phyloP scores from a whole-genome alignment of 2,797 vertebrate species.

The Syngnathus rostellatus region DNA sequence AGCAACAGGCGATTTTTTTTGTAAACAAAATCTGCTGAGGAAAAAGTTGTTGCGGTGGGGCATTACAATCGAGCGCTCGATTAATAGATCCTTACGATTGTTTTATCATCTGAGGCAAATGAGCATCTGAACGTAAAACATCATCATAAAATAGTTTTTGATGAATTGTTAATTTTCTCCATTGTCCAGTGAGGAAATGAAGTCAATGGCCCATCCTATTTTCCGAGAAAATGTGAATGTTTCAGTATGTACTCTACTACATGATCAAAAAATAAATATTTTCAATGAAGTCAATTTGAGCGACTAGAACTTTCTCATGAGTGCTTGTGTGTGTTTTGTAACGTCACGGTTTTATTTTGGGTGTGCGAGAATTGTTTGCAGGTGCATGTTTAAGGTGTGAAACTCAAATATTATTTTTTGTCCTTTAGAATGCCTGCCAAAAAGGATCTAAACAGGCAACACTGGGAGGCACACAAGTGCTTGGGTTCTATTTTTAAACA shows the following conservation, averaged over 20 bases:
- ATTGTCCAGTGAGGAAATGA: background rate
- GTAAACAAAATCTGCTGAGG: background rate
- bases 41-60: background rate
- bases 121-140: background rate
- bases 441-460: no score
- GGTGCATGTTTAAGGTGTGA: no score
- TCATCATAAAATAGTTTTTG: background rate
- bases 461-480: background rate
- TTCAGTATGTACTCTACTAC: constrained; percentile 3
- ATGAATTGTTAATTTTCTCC: background rate
- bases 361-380: no score
- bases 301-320: no score
- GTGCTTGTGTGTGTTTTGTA: background rate
- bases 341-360: background rate
- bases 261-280: constrained; percentile 5
- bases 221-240: constrained; percentile 1
- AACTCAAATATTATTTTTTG: no score
- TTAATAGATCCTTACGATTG: no score
- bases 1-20: background rate
- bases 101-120: no score
- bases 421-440: no score
- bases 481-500: background rate
- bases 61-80: no score
- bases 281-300: background rate
- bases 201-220: background rate